Evolutionary conservation across 2,113 vertebrate species (phyloP).

Genomic region (Burhinus oedicnemus): DNA sequence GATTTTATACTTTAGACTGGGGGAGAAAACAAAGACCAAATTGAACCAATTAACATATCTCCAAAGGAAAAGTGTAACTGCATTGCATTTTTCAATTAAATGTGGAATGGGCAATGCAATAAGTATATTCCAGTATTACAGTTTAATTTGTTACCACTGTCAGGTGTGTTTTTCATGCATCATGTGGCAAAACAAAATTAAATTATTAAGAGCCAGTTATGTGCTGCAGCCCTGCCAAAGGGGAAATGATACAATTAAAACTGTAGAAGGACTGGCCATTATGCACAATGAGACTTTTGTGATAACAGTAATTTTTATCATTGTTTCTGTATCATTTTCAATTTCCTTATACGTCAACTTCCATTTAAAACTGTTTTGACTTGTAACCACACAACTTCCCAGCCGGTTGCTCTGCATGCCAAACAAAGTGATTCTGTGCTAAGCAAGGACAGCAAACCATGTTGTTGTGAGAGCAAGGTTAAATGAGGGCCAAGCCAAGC

Average conservation of each 20-base stretch:
- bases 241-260: background rate
- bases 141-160: background rate
- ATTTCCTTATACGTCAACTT: background rate
- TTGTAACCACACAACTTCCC: background rate
- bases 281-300: background rate
- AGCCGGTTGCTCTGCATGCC: background rate
- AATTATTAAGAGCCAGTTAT: background rate
- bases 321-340: background rate
- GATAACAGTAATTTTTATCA: background rate
- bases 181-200: background rate
- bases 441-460: background rate
- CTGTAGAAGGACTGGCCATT: background rate
- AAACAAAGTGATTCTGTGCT: background rate
- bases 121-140: background rate
- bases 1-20: background rate
- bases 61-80: background rate
- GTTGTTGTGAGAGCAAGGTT: background rate
- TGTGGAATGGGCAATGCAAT: background rate
- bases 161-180: background rate
- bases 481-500: conserved; percentile 21
- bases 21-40: background rate
- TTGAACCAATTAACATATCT: background rate
- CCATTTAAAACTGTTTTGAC: background rate
- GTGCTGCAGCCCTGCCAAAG: background rate
- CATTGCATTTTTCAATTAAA: background rate